phyloP scores from a whole-genome alignment of 2,888 invertebrate species.

The Spilosoma lubricipeda region DNA sequence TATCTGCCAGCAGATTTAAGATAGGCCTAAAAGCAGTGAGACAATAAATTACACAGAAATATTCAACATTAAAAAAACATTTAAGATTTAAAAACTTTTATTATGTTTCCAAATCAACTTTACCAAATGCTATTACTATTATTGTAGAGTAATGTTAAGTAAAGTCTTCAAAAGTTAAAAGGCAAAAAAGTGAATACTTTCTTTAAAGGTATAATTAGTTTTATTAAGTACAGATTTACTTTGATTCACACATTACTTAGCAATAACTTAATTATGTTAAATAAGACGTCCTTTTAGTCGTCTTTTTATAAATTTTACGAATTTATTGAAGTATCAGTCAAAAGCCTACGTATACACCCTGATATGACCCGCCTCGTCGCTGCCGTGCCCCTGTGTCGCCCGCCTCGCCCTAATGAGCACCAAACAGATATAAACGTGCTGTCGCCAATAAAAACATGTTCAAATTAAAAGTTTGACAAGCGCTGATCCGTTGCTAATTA shows the following conservation, averaged over 20 bases:
- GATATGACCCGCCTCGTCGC: background rate
- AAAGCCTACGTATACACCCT: slow-evolving; percentile 1
- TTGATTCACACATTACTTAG: background rate
- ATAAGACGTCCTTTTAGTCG: background rate
- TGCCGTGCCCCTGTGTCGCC: slow-evolving; percentile 12
- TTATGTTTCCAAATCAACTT: background rate
- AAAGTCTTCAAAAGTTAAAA: background rate
- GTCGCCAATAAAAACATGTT: slow-evolving; percentile 26
- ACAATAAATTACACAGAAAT: background rate
- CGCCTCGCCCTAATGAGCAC: slow-evolving; percentile 27
- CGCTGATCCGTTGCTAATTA: slow-evolving; percentile 8
- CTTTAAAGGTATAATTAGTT: background rate
- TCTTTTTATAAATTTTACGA: background rate
- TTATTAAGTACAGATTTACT: background rate
- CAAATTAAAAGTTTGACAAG: slow-evolving; percentile 32
- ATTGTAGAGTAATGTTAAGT: background rate
- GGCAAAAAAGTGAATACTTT: background rate
- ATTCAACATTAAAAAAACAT: background rate
- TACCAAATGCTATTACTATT: background rate
- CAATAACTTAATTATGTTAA: background rate
- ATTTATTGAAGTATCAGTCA: slow-evolving; percentile 1
- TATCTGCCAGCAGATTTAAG: background rate
- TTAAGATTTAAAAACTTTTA: background rate
- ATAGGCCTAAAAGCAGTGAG: background rate
- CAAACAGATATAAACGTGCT: slow-evolving; percentile 18